These are phyloP conservation scores for Lasioglossum villosulum DNA, from an alignment of 2,888 invertebrate species.

Conservation along the genomic window DNA sequence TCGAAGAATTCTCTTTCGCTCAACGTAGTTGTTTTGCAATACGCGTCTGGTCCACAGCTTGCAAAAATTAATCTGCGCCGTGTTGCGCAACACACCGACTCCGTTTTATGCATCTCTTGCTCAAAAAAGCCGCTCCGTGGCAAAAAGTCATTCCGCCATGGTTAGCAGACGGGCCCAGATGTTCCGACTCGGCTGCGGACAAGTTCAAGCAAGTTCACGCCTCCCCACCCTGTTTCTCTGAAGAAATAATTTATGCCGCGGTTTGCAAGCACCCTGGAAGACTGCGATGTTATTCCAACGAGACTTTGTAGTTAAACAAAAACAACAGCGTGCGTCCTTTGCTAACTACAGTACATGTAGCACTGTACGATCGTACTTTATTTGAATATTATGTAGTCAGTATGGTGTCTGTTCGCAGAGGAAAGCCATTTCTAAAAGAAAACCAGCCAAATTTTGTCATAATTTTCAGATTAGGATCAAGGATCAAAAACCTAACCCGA, in stretches of 20 bases:
- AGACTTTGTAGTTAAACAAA: not conserved
- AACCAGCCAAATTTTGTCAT: too few relatives aligned
- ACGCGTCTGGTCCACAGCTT: not conserved
- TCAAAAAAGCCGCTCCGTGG: not conserved
- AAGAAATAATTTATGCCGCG: not conserved
- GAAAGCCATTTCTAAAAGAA: too few relatives aligned
- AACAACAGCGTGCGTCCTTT: not conserved
- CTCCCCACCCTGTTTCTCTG: not conserved
- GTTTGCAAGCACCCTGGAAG: too few relatives aligned
- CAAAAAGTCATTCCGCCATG: constrained; percentile 30
- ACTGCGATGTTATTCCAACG: not conserved
- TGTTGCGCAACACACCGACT: constrained; percentile 2
- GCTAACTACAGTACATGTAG: not conserved
- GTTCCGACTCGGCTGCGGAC: constrained; percentile 9
- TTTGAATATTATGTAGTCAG: too few relatives aligned
- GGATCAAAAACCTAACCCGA: too few relatives aligned
- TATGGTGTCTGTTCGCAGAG: too few relatives aligned
- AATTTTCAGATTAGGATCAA: too few relatives aligned
- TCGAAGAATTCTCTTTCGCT: not conserved
- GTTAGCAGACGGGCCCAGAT: constrained; percentile 34
- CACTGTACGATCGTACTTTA: too few relatives aligned
- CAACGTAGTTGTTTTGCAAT: not conserved
- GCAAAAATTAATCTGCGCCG: constrained; percentile 3
- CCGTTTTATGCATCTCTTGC: not conserved
- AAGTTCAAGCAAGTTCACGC: not conserved